Conservation (phyloP, 2,888 invertebrate species). For the Pterostichus madidus region DNA sequence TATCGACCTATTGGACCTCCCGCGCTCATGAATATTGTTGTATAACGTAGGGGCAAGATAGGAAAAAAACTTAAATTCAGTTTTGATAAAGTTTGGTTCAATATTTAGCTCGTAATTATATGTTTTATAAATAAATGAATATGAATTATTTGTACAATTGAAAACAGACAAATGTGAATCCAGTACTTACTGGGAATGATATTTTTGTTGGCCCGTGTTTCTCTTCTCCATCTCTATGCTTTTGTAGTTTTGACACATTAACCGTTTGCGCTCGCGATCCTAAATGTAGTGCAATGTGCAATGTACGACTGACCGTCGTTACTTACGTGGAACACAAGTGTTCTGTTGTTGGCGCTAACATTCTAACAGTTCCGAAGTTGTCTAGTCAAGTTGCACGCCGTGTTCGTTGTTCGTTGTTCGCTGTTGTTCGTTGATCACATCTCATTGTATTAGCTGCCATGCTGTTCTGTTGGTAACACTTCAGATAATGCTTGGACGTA, state of each 20-base stretch:
- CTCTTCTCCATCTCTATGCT: too few species aligned
- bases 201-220: too few species aligned
- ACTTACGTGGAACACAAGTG: constrained; percentile 50
- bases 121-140: too few species aligned
- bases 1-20: too few species aligned
- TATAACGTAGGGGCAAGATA: too few species aligned
- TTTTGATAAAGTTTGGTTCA: too few species aligned
- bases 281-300: not conserved
- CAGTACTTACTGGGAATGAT: too few species aligned
- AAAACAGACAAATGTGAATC: too few species aligned
- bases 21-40: too few species aligned
- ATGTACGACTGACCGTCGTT: constrained; percentile 9
- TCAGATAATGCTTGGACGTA: constrained; percentile 23
- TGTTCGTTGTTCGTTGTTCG: constrained; percentile 42
- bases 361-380: constrained; percentile 54
- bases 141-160: too few species aligned
- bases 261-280: not conserved
- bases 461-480: constrained; percentile 40
- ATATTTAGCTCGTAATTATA: too few species aligned
- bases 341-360: constrained; percentile 46
- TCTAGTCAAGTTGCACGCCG: constrained; percentile 55
- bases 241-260: not conserved
- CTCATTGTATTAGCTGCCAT: constrained; percentile 54
- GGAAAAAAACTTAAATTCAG: too few species aligned
- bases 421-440: constrained; percentile 51